phyloP scores from a whole-genome alignment of 2,888 invertebrate species.

The Anorthoa munda region DNA sequence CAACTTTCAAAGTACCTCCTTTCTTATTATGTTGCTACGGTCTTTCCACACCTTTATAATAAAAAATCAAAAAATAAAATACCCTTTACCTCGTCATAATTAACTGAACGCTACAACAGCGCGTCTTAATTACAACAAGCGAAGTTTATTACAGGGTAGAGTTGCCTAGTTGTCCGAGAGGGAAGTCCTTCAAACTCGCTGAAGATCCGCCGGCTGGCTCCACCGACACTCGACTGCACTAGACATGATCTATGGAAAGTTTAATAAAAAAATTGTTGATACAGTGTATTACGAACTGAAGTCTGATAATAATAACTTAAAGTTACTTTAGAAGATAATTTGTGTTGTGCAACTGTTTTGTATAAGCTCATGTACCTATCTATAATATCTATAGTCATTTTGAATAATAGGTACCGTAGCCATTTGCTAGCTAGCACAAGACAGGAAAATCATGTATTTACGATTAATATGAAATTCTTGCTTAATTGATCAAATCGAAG shows the following conservation, averaged over 20 bases:
- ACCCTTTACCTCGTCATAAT: conserved; percentile 15
- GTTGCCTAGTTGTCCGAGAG: conserved; percentile 58
- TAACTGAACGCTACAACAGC: conserved; percentile 12
- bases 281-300: neutral
- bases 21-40: too few species aligned
- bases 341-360: neutral
- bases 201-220: conserved; percentile 45
- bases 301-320: conserved; percentile 1
- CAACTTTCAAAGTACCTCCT: too few species aligned
- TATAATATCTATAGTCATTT: too few species aligned
- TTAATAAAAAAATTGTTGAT: conserved; percentile 24
- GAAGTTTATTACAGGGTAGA: conserved; percentile 42
- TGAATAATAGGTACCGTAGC: too few species aligned
- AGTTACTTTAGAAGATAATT: neutral
- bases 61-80: neutral
- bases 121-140: conserved; percentile 49
- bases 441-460: too few species aligned
- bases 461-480: neutral
- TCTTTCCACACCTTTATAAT: neutral
- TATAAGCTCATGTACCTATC: neutral
- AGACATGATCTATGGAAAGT: conserved; percentile 41
- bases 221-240: conserved; percentile 40
- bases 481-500: neutral
- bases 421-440: neutral
- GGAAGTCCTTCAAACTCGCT: conserved; percentile 69